phyloP scores from a whole-genome alignment of 2,888 invertebrate genomes.

The Drosophila birchii region DNA sequence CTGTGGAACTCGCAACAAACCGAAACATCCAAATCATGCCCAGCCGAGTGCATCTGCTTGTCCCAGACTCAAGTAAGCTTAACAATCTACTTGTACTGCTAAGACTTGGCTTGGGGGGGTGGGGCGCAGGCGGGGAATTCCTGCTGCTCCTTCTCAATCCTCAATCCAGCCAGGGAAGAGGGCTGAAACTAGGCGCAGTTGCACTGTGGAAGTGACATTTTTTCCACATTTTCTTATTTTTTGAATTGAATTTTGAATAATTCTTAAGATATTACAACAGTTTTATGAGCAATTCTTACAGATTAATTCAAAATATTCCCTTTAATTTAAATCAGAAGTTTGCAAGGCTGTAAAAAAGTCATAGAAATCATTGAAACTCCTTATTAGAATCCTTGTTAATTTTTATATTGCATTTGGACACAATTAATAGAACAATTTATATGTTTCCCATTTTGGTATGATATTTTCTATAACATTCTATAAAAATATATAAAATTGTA shows the following conservation, averaged over 20 bases:
- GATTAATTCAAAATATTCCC: neutral
- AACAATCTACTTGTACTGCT: slow-evolving; percentile 59
- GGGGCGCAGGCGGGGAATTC: neutral
- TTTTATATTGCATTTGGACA: no score
- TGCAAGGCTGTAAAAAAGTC: no score
- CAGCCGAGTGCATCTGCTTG: slow-evolving; percentile 93
- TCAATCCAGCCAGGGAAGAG: neutral
- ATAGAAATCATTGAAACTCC: no score
- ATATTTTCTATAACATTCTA: no score
- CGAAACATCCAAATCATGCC: slow-evolving; percentile 88
- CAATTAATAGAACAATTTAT: no score
- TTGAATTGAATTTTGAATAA: neutral
- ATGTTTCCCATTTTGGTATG: no score
- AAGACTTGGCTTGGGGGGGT: neutral
- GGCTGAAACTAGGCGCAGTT: neutral
- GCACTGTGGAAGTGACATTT: neutral
- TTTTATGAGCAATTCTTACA: neutral
- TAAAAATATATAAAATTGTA: no score
- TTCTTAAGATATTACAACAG: neutral
- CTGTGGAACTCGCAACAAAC: slow-evolving; percentile 84
- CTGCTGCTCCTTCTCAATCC: neutral
- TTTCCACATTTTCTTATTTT: neutral
- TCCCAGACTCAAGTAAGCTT: slow-evolving; percentile 92
- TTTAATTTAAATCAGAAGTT: no score
- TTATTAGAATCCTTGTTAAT: no score